Evolutionary conservation across 1,140 invertebrate genomes (phyloP).

Genomic region (Drusus annulatus): DNA sequence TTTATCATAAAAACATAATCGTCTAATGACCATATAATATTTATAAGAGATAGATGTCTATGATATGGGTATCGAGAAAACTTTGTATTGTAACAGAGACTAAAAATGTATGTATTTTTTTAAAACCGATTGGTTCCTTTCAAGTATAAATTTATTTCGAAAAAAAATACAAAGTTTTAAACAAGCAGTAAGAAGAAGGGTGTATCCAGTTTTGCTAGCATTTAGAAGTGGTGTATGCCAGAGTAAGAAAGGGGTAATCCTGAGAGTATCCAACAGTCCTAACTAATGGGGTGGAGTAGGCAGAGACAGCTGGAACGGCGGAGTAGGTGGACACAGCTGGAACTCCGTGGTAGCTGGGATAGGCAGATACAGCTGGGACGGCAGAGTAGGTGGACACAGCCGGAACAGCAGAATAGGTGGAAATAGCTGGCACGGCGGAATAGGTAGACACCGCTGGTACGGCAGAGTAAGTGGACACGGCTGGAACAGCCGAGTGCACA

Average conservation of each 20-base stretch:
- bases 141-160: too few species aligned
- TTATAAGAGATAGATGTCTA: too few species aligned
- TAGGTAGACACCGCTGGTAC: constrained; percentile 43
- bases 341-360: constrained; percentile 22
- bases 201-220: too few species aligned
- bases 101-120: too few species aligned
- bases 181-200: too few species aligned
- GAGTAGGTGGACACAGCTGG: constrained; percentile 36
- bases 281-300: constrained; percentile 30
- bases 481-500: neutral
- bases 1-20: too few species aligned
- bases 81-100: too few species aligned
- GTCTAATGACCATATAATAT: too few species aligned
- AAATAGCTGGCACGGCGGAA: constrained; percentile 48
- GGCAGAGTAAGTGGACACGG: constrained; percentile 27
- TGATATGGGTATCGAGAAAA: too few species aligned
- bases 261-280: constrained; percentile 47
- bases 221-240: too few species aligned
- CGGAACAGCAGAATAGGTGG: constrained; percentile 61
- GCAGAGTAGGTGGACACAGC: constrained; percentile 65
- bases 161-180: too few species aligned
- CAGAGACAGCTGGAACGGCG: constrained; percentile 34
- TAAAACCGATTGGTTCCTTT: too few species aligned
- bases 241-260: constrained; percentile 47
- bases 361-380: constrained; percentile 59